Evolutionary conservation across 2,113 vertebrate genomes (phyloP), one percentile per base, ranked within the genome.

Genomic region (Boulengerochromis microlepis): DNA sequence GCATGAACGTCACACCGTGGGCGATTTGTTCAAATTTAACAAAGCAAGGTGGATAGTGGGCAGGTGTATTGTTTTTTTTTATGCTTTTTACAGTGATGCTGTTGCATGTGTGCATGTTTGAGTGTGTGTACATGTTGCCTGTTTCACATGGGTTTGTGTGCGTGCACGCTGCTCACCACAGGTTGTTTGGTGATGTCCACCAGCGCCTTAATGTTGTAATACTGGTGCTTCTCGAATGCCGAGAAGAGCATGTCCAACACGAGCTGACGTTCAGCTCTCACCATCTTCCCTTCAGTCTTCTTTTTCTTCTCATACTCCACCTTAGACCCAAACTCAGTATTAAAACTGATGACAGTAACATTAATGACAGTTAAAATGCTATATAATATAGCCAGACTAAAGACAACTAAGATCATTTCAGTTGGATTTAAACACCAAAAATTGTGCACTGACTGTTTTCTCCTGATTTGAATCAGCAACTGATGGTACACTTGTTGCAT

Each of bases 101-200:
- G 40, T 83, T 83, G 10, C 10, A n/a, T 81, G 50, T 81, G 10
- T 82, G 10, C 33, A 69, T 40, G 16, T 85, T 71, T 78, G 54
- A 24, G 5, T 74, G 40, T 52, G 50, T 84, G 53, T 31, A 50
- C 24, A 50, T 31, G 74, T 54, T 81, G 29, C 8, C 29, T 71
- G 40, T 47, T 35, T 50, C 29, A 74, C 18, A 26, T 42, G 50
- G 52, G 53, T 76, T 8, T 88, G 66, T 56, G 47, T 64, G 59
- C 19, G 15, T 57, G 56, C n/a, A 15, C 19, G 26, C 5, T 74
- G 66, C 98, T 59, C 95, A 99, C 98, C 98, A 99, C 98, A 1
- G 98, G 98, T 82, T 99, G 98, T 90, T 98, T 99, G 89, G 98
- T 99, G 94, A 99, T 98, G 93, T 99, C 98, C 96, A 99, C 98